Evolutionary conservation across 2,113 vertebrate species (phyloP).

Genomic region (Platichthys stellatus): DNA sequence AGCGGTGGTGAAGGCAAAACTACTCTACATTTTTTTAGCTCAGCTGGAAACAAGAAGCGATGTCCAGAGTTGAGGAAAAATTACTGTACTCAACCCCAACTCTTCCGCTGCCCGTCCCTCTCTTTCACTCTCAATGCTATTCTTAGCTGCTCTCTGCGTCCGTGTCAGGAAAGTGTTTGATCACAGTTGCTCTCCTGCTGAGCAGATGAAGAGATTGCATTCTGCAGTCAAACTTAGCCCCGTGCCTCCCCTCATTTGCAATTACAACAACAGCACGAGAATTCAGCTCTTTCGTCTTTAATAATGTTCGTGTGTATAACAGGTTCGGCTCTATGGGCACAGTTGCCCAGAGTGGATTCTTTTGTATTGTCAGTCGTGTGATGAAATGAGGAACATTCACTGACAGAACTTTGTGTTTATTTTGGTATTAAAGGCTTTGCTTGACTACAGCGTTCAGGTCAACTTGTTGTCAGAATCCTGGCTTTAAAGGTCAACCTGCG

Average conservation of each 20-base stretch:
- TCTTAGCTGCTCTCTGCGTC: not conserved
- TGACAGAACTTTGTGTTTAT: conserved; percentile 25
- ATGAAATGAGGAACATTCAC: conserved; percentile 9
- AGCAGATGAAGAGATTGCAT: not conserved
- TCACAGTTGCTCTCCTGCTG: conserved; percentile 3
- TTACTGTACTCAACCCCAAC: not conserved
- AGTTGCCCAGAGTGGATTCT: not conserved
- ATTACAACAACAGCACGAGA: not conserved
- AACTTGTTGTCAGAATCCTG: conserved; percentile 25
- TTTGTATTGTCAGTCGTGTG: not conserved
- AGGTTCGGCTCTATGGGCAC: not conserved
- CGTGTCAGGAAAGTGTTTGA: conserved; percentile 2
- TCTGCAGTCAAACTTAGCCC: not conserved
- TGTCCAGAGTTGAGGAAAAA: not conserved
- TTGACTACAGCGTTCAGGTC: conserved; percentile 4
- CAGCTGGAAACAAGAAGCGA: not conserved
- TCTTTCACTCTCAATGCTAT: not conserved
- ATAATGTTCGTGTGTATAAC: not conserved
- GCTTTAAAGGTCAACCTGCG: conserved; percentile 44
- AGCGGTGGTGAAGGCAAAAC: not conserved
- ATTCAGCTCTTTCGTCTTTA: not conserved
- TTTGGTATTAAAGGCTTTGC: conserved; percentile 7
- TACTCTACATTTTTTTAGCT: not conserved
- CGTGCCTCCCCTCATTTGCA: not conserved
- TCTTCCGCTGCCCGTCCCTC: not conserved